phyloP scores from a whole-genome alignment of 2,888 invertebrate species.

The Machimus rusticus region DNA sequence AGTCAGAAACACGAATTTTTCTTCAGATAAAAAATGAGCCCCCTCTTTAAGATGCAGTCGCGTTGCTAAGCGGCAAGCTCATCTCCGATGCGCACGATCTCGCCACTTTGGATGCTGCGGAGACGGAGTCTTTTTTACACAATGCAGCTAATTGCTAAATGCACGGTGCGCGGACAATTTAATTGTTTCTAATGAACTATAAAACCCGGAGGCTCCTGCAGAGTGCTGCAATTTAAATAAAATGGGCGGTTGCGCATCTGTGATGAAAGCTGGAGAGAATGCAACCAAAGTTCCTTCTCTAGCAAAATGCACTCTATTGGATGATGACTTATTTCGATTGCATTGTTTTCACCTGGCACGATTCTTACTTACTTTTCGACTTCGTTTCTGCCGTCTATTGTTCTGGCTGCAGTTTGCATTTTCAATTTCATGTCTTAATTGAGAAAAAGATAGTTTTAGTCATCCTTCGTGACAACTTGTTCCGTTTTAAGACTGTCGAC shows the following conservation, averaged over 20 bases:
- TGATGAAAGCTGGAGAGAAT: not conserved
- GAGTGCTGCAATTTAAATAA: not conserved
- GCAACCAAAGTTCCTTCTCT: not conserved
- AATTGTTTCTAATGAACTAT: conserved; percentile 17
- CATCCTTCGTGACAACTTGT: not conserved
- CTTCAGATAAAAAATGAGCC: not conserved
- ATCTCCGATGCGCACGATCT: not conserved
- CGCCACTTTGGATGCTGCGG: not conserved
- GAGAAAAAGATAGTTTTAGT: not conserved
- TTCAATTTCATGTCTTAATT: not conserved
- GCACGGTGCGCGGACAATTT: not conserved
- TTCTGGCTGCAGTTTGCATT: not conserved
- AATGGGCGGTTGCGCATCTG: not conserved
- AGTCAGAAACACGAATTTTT: not conserved
- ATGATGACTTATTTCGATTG: conserved; percentile 23
- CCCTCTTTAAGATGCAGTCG: not conserved
- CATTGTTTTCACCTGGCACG: conserved; percentile 18
- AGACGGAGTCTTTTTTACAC: not conserved
- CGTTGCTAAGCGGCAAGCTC: not conserved
- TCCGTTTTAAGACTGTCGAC: not conserved
- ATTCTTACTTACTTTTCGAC: not conserved
- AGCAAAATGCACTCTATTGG: not conserved
- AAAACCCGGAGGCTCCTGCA: not conserved
- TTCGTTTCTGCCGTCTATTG: not conserved
- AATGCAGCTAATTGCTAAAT: not conserved